Conservation (phyloP, 2,888 invertebrate species). For the Dicyrtoma fusca region DNA sequence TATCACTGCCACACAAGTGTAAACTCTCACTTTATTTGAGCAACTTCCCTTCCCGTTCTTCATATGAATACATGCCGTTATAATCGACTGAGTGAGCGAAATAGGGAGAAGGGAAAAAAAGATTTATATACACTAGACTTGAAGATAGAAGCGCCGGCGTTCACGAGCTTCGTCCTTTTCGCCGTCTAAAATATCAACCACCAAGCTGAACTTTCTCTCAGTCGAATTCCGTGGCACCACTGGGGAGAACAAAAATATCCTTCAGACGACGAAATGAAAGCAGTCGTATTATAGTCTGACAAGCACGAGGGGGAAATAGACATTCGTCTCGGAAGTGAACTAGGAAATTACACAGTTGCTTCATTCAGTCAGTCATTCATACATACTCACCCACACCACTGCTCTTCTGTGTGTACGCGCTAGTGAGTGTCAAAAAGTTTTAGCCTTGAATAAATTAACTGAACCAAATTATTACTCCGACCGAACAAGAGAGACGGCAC, state of each 20-base stretch:
- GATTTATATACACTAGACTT: not conserved
- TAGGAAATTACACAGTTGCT: not conserved
- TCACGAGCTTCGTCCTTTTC: not conserved
- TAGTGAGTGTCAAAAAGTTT: slow-evolving; percentile 17
- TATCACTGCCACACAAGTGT: too few relatives aligned
- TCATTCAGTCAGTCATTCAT: not conserved
- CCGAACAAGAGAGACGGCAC: too few relatives aligned
- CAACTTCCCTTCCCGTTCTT: too few relatives aligned
- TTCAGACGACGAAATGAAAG: not conserved
- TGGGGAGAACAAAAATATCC: not conserved
- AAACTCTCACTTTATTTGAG: too few relatives aligned
- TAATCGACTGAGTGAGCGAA: too few relatives aligned
- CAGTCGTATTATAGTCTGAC: not conserved
- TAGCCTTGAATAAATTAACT: slow-evolving; percentile 16
- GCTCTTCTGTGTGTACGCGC: too few relatives aligned
- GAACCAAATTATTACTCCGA: too few relatives aligned
- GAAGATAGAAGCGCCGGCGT: slow-evolving; percentile 11
- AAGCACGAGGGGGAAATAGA: too few relatives aligned
- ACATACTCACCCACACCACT: too few relatives aligned
- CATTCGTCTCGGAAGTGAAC: too few relatives aligned
- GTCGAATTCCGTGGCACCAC: not conserved
- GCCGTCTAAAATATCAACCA: not conserved
- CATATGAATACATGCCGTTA: too few relatives aligned
- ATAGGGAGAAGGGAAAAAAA: too few relatives aligned
- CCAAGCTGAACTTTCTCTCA: slow-evolving; percentile 11